These are phyloP conservation scores for Oscheius onirici DNA, from an alignment of 2,888 invertebrate species.

Conservation along the genomic window DNA sequence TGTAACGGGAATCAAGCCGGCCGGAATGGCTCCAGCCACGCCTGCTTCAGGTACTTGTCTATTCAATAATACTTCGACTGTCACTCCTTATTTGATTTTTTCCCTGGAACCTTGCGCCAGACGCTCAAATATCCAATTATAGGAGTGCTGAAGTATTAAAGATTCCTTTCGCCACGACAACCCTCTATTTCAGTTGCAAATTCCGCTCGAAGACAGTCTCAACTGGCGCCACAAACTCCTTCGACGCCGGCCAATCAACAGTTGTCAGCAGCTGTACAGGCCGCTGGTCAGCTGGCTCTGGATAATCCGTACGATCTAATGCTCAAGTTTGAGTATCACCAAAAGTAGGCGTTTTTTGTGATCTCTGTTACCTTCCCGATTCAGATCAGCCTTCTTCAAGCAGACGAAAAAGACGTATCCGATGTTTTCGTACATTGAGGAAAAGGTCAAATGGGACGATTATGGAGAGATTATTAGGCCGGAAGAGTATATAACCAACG, in stretches of 20 bases:
- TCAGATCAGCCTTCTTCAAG: slow-evolving; percentile 81
- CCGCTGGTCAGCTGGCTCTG: slow-evolving; percentile 3
- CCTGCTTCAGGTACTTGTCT: slow-evolving; percentile 16
- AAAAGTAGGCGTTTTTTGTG: background rate
- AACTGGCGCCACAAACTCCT: background rate
- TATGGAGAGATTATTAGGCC: slow-evolving; percentile 93
- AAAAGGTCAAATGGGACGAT: slow-evolving; percentile 82
- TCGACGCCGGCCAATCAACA: background rate
- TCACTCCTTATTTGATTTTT: no score
- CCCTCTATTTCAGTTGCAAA: no score
- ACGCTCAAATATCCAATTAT: no score
- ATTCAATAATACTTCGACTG: no score
- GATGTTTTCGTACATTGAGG: slow-evolving; percentile 94
- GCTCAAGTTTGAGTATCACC: slow-evolving; percentile 24
- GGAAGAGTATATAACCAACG: slow-evolving; percentile 82
- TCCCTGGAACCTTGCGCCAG: no score
- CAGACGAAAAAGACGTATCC: slow-evolving; percentile 89
- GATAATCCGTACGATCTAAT: slow-evolving; percentile 23
- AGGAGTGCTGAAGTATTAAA: no score
- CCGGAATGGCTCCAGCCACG: background rate
- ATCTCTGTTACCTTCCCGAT: background rate
- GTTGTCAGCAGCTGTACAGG: background rate
- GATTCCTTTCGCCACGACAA: no score
- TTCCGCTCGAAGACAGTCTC: background rate
- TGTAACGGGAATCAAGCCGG: slow-evolving; percentile 48